Evolutionary conservation across 2,113 vertebrate species (phyloP).

Genomic region (Urocynchramus pylzowi): DNA sequence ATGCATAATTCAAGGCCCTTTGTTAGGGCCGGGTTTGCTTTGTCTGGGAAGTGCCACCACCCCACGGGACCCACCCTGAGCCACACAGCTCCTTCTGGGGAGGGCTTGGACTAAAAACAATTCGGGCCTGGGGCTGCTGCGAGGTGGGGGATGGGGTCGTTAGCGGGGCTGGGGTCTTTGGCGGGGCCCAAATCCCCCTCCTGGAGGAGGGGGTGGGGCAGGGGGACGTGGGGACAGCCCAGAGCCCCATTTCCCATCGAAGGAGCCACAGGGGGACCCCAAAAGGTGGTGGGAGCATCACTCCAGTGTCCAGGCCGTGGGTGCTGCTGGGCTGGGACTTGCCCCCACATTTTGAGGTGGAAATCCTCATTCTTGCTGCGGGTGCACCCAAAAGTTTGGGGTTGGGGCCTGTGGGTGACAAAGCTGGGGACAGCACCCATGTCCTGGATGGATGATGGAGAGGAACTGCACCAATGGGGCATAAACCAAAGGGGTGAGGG

Average conservation of each 20-base stretch:
- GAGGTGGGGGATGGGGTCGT: rapidly evolving
- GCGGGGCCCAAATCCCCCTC: neutral
- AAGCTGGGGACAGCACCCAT: neutral
- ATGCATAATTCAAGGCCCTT: neutral
- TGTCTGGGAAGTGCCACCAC: neutral
- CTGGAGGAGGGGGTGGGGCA: neutral
- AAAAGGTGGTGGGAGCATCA: neutral
- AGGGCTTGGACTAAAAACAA: neutral
- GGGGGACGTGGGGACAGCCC: neutral
- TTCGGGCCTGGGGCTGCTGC: neutral
- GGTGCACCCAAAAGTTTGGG: neutral
- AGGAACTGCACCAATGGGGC: rapidly evolving
- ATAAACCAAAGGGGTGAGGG: neutral
- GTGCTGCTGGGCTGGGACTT: neutral
- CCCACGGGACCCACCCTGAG: rapidly evolving
- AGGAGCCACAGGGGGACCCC: neutral
- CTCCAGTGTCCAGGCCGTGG: neutral
- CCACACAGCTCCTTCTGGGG: neutral
- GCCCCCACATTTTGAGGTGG: rapidly evolving
- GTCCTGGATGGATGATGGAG: neutral
- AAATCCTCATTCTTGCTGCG: neutral
- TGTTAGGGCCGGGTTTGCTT: neutral
- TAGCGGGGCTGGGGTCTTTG: rapidly evolving
- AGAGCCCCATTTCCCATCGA: neutral
- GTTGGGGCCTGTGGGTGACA: neutral